These are phyloP conservation scores for Heliocidaris erythrogramma DNA, from an alignment of 35 echinoderm and acorn worm species.

Conservation along the genomic window DNA sequence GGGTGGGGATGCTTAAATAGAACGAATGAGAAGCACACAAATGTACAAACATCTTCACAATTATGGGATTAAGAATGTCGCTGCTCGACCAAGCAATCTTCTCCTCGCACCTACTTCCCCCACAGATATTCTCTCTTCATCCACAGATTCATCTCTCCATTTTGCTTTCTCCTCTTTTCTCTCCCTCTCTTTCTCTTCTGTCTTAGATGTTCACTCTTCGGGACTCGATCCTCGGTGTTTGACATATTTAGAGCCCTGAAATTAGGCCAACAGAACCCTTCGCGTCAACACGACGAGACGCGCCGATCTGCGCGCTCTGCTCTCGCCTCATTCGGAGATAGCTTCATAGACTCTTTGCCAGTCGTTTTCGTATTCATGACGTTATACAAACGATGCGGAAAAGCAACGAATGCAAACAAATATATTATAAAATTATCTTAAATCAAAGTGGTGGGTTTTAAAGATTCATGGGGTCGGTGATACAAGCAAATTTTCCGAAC, in stretches of 20 bases:
- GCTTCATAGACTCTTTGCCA: not conserved
- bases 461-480: no score
- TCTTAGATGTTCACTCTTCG: not conserved
- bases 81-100: slow-evolving; percentile 18
- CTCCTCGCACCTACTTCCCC: slow-evolving; percentile 31
- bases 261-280: slow-evolving; percentile 45
- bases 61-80: slow-evolving; percentile 54
- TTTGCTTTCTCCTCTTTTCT: not conserved
- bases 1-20: slow-evolving; percentile 47
- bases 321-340: slow-evolving; percentile 12
- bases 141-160: slow-evolving; percentile 2
- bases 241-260: slow-evolving; percentile 47
- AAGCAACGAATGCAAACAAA: no score
- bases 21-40: slow-evolving; percentile 37
- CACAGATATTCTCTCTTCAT: slow-evolving; percentile 16
- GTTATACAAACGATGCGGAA: no score
- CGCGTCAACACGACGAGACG: slow-evolving; percentile 49
- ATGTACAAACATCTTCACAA: slow-evolving; percentile 50
- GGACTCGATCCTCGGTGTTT: slow-evolving; percentile 25
- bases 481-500: no score
- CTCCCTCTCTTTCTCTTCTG: slow-evolving; percentile 4
- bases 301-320: slow-evolving; percentile 30
- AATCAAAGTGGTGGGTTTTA: no score
- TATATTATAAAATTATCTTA: no score
- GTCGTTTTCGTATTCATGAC: not conserved